These are phyloP conservation scores for Nephotettix cincticeps DNA, from an alignment of 1,140 invertebrate genomes.

Conservation along the genomic window DNA sequence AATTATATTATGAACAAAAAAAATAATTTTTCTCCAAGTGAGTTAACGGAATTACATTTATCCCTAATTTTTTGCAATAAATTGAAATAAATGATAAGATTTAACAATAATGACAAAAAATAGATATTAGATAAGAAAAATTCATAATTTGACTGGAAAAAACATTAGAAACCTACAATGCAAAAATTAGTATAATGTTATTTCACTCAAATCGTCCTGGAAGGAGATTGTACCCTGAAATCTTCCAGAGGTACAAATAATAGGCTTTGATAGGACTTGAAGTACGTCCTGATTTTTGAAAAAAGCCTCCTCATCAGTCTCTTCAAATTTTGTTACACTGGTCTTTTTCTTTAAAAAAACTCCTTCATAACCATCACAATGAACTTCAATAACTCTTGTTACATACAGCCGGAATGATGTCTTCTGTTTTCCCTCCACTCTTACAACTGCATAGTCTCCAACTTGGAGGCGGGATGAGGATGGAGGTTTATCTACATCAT, in stretches of 20 bases:
- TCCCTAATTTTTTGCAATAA: no score
- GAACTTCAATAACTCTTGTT: not conserved
- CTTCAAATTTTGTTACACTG: not conserved
- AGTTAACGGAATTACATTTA: not conserved
- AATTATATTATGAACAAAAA: not conserved
- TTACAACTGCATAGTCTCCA: not conserved
- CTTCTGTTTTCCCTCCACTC: not conserved
- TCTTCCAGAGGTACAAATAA: not conserved
- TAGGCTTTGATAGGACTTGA: not conserved
- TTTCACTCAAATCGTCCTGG: not conserved
- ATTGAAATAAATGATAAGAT: no score
- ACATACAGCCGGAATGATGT: not conserved
- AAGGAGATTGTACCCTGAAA: not conserved
- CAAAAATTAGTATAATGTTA: not conserved
- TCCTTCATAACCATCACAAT: not conserved
- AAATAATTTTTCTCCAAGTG: not conserved
- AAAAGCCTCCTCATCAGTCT: not conserved
- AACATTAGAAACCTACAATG: not conserved
- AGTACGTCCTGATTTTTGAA: not conserved
- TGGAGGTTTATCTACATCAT: not conserved
- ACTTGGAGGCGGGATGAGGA: not conserved
- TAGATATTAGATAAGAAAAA: not conserved
- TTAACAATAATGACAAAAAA: no score
- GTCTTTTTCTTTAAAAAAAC: not conserved
- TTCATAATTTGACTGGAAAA: not conserved